Base-by-base conservation (phyloP, 2,888 invertebrate species). In the Platycnemis pennipes region DNA sequence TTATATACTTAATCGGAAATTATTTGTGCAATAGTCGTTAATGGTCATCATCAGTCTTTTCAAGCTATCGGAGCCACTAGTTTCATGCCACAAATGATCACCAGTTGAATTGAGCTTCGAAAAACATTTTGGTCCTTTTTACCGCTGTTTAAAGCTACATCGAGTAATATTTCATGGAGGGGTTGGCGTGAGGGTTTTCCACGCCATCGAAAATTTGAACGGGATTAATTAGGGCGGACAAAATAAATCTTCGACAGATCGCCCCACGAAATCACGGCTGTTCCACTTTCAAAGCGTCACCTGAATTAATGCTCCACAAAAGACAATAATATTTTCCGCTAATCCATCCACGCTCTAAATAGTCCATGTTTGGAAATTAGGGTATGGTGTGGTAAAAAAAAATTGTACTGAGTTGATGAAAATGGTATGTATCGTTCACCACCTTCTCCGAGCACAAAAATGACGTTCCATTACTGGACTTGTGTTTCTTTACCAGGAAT, bases 261-360 rank as follows among this genome's bases (percentile, higher is more conserved):
- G 45, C 45, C 45, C n/a, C 87, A 42, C n/a, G 44, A 45, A 87
- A 87, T 44, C 87, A 77, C 77, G 46, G 87, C 87, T 45, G 87
- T 46, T 87, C 87, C 46, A 87, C 45, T 87, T 87, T 46, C 87
- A 45, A 0, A 26, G 87, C 87, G 87, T 19, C 44, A 45, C 31
- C 87, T 46, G 44, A 87, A 87, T 87, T 46, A 45, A 26, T 26
- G 45, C 87, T 0, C 45, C 45, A n/a, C 44, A 77, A 77, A 77
- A 77, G 77, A 77, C 77, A 87, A 87, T 46, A 87, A 87, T 87
- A 45, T 87, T 46, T 44, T 87, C 87, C 45, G 87, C 87, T 87
- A 87, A 87, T 87, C 87, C 87, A 46, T 87, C 46, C 44, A 87
- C 87, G 87, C 87, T 87, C 87, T 11, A 87, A 44, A 87, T 87